phyloP scores from a whole-genome alignment of 2,888 invertebrate genomes.

The Ectemnius continuus region DNA sequence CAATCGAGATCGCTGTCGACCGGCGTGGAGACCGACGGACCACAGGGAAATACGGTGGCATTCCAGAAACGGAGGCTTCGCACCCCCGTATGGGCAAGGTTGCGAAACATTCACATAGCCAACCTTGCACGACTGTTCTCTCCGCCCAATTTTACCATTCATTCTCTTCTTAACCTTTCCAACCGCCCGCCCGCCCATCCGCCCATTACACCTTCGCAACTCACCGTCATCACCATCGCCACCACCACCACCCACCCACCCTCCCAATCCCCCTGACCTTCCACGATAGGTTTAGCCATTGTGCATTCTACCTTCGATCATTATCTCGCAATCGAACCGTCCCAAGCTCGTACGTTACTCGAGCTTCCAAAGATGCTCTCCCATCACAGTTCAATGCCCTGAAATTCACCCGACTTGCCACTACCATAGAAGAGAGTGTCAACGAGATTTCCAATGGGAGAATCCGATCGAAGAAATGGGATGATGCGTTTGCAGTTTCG shows the following conservation, averaged over 20 bases:
- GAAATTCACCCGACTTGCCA: too few relatives aligned
- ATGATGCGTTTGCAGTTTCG: too few relatives aligned
- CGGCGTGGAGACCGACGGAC: conserved; percentile 78
- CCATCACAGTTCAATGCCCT: too few relatives aligned
- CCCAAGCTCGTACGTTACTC: background rate
- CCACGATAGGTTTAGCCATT: conserved; percentile 22
- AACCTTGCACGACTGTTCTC: conserved; percentile 72
- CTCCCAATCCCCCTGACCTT: conserved; percentile 15
- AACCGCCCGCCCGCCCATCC: conserved; percentile 38
- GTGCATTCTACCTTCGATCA: conserved; percentile 50
- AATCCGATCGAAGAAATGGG: too few relatives aligned
- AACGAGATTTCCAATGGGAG: too few relatives aligned
- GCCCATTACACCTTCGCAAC: background rate
- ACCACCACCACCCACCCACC: conserved; percentile 33
- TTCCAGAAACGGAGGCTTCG: conserved; percentile 87
- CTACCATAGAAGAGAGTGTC: too few relatives aligned
- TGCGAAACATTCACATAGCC: conserved; percentile 84
- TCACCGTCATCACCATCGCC: background rate
- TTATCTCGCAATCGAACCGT: conserved; percentile 42
- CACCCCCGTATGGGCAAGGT: conserved; percentile 90
- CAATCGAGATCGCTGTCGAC: conserved; percentile 78
- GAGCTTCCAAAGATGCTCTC: too few relatives aligned
- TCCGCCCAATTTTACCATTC: conserved; percentile 13
- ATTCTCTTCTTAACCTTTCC: conserved; percentile 30
- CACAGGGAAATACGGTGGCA: conserved; percentile 77